These are phyloP conservation scores for Phrixothrix hirtus DNA, from an alignment of 2,888 invertebrate species.

Conservation along the genomic window DNA sequence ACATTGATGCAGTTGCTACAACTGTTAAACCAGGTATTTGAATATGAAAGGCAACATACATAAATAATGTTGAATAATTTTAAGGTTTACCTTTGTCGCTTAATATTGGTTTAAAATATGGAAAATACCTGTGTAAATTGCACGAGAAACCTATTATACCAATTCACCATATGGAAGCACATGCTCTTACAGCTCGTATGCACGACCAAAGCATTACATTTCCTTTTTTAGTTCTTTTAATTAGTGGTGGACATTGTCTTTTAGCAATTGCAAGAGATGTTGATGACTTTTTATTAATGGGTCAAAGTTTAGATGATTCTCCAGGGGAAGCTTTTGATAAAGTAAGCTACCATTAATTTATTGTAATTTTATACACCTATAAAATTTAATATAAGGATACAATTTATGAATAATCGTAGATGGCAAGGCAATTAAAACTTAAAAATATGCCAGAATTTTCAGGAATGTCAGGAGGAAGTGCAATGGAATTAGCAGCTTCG, in stretches of 20 bases:
- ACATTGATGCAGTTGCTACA: slow-evolving; percentile 85
- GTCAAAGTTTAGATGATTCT: slow-evolving; percentile 79
- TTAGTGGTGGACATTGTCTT: slow-evolving; percentile 93
- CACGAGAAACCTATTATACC: slow-evolving; percentile 85
- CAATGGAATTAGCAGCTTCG: slow-evolving; percentile 80
- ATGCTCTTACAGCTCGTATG: slow-evolving; percentile 88
- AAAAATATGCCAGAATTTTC: slow-evolving; percentile 74
- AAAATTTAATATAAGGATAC: no score
- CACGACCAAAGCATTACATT: slow-evolving; percentile 68
- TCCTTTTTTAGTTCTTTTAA: slow-evolving; percentile 86
- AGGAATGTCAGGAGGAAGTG: slow-evolving; percentile 79
- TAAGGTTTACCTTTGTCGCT: slow-evolving; percentile 77
- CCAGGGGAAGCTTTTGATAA: slow-evolving; percentile 96
- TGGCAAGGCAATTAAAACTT: slow-evolving; percentile 81
- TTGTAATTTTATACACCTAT: no score
- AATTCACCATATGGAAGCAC: slow-evolving; percentile 99
- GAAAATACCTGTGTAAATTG: slow-evolving; percentile 70
- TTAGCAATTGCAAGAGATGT: slow-evolving; percentile 74
- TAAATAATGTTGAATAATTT: slow-evolving; percentile 22
- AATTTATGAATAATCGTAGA: slow-evolving; percentile 58
- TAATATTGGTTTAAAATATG: slow-evolving; percentile 79
- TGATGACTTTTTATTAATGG: slow-evolving; percentile 78
- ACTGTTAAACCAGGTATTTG: slow-evolving; percentile 81
- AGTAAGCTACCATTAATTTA: no score
- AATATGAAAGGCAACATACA: not conserved